These are phyloP conservation scores for Melanocharis versteri DNA, from an alignment of 2,113 vertebrate genomes.

Conservation along the genomic window DNA sequence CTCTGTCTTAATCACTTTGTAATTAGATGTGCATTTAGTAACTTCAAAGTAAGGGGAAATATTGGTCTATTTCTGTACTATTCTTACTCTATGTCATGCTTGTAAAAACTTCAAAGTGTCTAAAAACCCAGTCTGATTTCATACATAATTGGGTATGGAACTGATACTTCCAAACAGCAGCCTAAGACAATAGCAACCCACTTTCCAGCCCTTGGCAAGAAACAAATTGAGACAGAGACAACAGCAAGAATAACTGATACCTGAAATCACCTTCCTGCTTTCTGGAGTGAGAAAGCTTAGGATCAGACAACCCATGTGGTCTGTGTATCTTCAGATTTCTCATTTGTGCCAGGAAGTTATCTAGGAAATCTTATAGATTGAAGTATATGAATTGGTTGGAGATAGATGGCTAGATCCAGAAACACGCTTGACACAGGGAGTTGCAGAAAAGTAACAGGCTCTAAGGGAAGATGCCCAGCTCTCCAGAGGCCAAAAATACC, in stretches of 20 bases:
- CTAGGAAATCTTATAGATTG: background rate
- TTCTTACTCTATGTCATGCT: background rate
- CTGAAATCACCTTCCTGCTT: background rate
- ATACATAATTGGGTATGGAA: conserved; percentile 29
- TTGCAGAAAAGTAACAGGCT: background rate
- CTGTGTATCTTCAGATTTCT: background rate
- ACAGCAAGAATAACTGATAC: background rate
- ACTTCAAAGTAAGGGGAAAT: conserved; percentile 37
- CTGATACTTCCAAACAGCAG: background rate
- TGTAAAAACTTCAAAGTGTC: conserved; percentile 53
- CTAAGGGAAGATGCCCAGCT: background rate
- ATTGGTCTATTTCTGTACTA: background rate
- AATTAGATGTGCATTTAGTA: conserved; percentile 42
- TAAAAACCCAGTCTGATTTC: background rate
- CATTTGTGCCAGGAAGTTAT: background rate
- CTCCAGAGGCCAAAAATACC: background rate
- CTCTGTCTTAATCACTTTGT: conserved; percentile 20
- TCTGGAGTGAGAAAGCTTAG: background rate
- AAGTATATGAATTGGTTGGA: background rate
- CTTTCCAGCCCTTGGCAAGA: background rate
- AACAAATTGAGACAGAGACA: background rate
- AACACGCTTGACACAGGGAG: rapidly evolving
- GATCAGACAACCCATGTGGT: background rate
- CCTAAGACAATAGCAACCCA: conserved; percentile 1
- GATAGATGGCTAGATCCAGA: background rate